Conservation (phyloP, 2,113 vertebrate species). For the Dendropsophus ebraccatus region DNA sequence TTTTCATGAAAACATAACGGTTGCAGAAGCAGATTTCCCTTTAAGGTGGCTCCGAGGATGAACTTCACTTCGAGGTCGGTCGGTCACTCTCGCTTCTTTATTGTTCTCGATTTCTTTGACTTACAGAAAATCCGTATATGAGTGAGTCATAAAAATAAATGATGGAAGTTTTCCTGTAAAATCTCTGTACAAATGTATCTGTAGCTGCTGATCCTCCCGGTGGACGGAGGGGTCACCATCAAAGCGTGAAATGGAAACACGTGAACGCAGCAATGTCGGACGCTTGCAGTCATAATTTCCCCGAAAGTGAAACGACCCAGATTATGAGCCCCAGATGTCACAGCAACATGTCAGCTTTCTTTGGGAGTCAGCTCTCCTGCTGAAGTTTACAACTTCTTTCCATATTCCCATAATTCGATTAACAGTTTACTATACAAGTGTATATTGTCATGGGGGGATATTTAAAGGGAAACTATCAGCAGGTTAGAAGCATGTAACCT, state of each 20-base stretch:
- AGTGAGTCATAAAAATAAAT: constrained; percentile 5
- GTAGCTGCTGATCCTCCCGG: background rate
- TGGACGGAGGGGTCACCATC: background rate
- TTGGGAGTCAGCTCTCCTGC: background rate
- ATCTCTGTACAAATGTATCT: background rate
- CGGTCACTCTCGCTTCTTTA: background rate
- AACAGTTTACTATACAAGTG: no score
- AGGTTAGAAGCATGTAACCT: no score
- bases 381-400: background rate
- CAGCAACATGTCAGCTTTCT: background rate
- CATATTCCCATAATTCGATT: background rate
- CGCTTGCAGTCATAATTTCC: constrained; percentile 2
- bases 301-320: constrained; percentile 4
- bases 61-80: no score
- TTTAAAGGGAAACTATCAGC: no score
- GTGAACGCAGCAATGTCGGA: background rate
- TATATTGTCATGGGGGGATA: no score
- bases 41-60: no score
- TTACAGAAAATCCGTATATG: background rate
- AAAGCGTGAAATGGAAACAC: constrained; percentile 26
- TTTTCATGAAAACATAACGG: no score
- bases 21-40: no score
- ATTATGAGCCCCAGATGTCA: constrained; percentile 34
- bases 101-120: background rate
- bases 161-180: background rate